Evolutionary conservation across 23 tunicate genomes (phyloP).

Genomic region (Styela clava): DNA sequence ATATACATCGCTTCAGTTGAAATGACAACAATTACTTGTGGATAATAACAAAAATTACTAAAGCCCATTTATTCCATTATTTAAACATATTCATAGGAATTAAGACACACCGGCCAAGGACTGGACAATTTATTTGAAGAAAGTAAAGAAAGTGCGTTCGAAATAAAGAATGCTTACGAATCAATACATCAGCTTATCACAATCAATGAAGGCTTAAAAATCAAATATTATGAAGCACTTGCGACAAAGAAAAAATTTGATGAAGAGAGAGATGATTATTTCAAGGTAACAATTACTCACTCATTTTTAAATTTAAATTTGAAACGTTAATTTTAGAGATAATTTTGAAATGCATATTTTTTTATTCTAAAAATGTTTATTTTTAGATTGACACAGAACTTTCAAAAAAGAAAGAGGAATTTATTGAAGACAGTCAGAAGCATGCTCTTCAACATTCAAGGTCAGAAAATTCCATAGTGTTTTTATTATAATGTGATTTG

Average conservation of each 20-base stretch:
- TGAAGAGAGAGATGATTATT: conserved; percentile 77
- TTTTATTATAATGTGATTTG: no score
- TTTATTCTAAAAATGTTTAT: neutral
- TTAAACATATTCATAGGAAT: conserved; percentile 51
- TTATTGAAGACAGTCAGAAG: conserved; percentile 31
- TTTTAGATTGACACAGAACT: conserved; percentile 21
- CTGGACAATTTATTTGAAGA: conserved; percentile 65
- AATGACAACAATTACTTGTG: no score
- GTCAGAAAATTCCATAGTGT: neutral
- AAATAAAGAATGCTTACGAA: conserved; percentile 67
- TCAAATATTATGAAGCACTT: conserved; percentile 68
- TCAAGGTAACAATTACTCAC: conserved; percentile 33
- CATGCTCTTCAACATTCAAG: conserved; percentile 32
- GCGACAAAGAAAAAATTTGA: conserved; percentile 77
- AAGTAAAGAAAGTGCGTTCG: conserved; percentile 57
- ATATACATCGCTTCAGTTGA: no score
- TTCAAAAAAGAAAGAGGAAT: conserved; percentile 4
- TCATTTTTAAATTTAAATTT: no score
- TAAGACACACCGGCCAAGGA: conserved; percentile 57
- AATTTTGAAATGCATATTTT: neutral
- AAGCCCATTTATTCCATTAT: no score
- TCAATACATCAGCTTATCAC: conserved; percentile 64
- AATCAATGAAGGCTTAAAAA: conserved; percentile 47
- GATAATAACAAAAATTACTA: no score
- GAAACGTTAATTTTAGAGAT: no score